Conservation (phyloP, 2,113 vertebrate species). For the Callocephalon fimbriatum region DNA sequence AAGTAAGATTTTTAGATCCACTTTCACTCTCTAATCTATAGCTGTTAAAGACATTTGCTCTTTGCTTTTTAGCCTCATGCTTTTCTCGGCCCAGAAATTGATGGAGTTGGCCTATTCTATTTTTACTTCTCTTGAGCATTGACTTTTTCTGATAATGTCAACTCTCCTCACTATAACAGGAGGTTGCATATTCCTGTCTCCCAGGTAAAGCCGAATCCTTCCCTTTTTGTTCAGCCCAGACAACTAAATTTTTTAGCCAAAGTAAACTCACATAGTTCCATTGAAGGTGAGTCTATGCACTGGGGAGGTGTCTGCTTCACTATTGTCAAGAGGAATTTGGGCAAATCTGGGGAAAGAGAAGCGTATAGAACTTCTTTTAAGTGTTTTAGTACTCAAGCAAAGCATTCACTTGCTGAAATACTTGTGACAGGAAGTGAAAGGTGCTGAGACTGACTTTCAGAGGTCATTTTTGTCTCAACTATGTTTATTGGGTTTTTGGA, state of each 20-base stretch:
- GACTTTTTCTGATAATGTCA: constrained; percentile 37
- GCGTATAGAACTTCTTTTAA: neutral
- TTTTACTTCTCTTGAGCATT: constrained; percentile 28
- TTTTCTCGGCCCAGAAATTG: constrained; percentile 52
- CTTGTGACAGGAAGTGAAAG: neutral
- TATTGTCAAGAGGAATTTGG: neutral
- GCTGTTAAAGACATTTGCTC: constrained; percentile 36
- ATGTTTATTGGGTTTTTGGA: neutral
- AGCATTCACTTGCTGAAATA: neutral
- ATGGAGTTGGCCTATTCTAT: constrained; percentile 45
- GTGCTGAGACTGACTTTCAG: neutral
- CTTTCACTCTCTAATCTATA: constrained; percentile 62
- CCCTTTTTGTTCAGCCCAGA: neutral
- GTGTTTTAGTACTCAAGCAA: neutral
- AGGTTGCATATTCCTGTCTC: neutral
- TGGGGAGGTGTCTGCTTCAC: neutral
- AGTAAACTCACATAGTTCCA: neutral
- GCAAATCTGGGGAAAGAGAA: neutral
- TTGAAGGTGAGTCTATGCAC: neutral
- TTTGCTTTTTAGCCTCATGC: constrained; percentile 21
- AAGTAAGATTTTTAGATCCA: constrained; percentile 63
- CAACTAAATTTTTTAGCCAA: neutral
- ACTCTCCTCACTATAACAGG: neutral
- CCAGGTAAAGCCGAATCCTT: neutral
- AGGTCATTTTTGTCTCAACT: neutral